Percentiles rank a stretch among this genome's conserved stretches.
Conservation (phyloP, 1,140 invertebrate species). For the Aphelenchoides besseyi region DNA sequence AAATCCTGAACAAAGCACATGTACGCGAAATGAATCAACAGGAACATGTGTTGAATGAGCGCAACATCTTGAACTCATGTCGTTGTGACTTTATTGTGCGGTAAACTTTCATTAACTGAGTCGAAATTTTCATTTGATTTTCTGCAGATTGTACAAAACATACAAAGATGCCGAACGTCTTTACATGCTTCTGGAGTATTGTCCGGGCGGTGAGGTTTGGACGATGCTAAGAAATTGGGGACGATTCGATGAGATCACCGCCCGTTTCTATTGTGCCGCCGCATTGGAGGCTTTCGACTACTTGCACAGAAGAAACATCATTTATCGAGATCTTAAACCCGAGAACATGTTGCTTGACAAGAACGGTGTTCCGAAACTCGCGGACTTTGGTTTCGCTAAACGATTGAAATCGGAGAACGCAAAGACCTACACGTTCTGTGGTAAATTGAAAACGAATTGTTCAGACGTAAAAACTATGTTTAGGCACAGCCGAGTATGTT, state of each 20-base stretch:
- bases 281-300: slow-evolving; percentile 51
- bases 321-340: slow-evolving; percentile 46
- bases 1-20: slow-evolving; percentile 50
- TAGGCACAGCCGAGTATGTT: slow-evolving; percentile 64
- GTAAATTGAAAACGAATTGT: slow-evolving; percentile 20
- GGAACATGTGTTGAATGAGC: slow-evolving; percentile 50
- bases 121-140: slow-evolving; percentile 66
- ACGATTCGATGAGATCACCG: slow-evolving; percentile 73
- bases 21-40: slow-evolving; percentile 52
- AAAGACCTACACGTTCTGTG: slow-evolving; percentile 48
- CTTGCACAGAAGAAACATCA: slow-evolving; percentile 42
- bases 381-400: slow-evolving; percentile 51
- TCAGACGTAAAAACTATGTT: slow-evolving; percentile 77
- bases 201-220: slow-evolving; percentile 53
- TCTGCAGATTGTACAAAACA: slow-evolving; percentile 69
- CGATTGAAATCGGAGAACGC: slow-evolving; percentile 39
- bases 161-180: slow-evolving; percentile 42
- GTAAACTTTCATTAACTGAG: slow-evolving; percentile 64
- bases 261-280: slow-evolving; percentile 53
- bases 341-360: slow-evolving; percentile 49
- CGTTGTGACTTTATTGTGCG: slow-evolving; percentile 62
- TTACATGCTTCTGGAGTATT: slow-evolving; percentile 55
- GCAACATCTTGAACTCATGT: slow-evolving; percentile 44
- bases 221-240: slow-evolving; percentile 59
- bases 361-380: slow-evolving; percentile 46